These are phyloP conservation scores for Selene dorsalis DNA, from an alignment of 2,797 vertebrate species.

Conservation along the genomic window DNA sequence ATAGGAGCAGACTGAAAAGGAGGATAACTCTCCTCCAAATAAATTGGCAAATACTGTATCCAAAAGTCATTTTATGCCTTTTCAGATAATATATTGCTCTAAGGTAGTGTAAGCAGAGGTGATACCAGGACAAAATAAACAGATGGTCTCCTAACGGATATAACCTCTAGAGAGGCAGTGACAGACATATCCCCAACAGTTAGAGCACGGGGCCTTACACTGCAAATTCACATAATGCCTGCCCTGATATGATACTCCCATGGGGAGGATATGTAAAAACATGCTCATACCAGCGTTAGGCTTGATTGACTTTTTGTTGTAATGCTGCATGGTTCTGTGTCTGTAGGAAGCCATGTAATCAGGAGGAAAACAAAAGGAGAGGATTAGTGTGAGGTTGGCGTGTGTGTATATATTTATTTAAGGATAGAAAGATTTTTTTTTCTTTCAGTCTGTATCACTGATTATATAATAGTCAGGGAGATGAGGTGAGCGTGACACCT, in stretches of 20 bases:
- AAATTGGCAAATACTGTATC: slow-evolving; percentile 11
- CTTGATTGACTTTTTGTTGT: slow-evolving; percentile 65
- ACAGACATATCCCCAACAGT: slow-evolving; percentile 71
- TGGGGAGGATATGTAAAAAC: slow-evolving; percentile 67
- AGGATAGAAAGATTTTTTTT: background rate
- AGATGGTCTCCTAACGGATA: slow-evolving; percentile 71
- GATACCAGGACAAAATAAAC: slow-evolving; percentile 76
- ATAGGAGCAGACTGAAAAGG: slow-evolving; percentile 1
- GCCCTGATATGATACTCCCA: slow-evolving; percentile 63
- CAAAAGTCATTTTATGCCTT: slow-evolving; percentile 35
- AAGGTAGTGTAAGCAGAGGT: slow-evolving; percentile 61
- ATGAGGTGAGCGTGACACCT: background rate
- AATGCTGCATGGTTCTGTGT: slow-evolving; percentile 44
- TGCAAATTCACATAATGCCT: slow-evolving; percentile 69
- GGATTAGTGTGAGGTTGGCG: slow-evolving; percentile 19
- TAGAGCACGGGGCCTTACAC: slow-evolving; percentile 53
- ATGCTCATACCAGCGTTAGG: slow-evolving; percentile 54
- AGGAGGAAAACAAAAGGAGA: slow-evolving; percentile 30
- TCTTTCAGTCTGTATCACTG: background rate
- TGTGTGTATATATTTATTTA: background rate
- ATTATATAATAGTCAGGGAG: background rate
- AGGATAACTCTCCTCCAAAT: background rate
- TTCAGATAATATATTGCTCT: slow-evolving; percentile 32
- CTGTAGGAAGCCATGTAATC: slow-evolving; percentile 41
- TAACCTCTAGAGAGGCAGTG: slow-evolving; percentile 65